Conservation (phyloP, 1,140 invertebrate genomes). For the Anadara kagoshimensis region DNA sequence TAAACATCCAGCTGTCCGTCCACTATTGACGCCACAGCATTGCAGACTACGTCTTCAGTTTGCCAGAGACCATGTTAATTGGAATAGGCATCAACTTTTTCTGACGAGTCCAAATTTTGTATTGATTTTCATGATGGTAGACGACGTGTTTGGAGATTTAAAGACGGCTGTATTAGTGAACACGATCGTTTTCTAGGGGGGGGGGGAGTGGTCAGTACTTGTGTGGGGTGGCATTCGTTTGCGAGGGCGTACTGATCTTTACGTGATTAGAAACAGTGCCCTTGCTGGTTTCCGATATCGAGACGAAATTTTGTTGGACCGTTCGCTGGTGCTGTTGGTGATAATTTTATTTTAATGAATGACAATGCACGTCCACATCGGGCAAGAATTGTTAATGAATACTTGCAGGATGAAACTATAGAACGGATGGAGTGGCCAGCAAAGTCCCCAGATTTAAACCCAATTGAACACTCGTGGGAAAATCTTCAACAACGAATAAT, state of each 20-base stretch:
- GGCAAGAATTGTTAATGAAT: constrained; percentile 17
- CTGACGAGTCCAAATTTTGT: constrained; percentile 22
- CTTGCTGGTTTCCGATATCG: constrained; percentile 18
- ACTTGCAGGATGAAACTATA: not conserved
- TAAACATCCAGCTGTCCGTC: not conserved
- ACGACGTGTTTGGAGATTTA: constrained; percentile 4
- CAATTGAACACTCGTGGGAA: not conserved
- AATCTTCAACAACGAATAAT: not conserved
- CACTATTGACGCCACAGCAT: not conserved
- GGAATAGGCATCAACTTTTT: not conserved
- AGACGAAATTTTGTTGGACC: constrained; percentile 18
- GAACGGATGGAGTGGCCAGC: constrained; percentile 11
- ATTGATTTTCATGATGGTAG: too few relatives aligned
- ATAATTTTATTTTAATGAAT: constrained; percentile 30
- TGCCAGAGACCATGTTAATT: constrained; percentile 1
- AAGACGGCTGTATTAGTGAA: constrained; percentile 13
- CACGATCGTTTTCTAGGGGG: constrained; percentile 15
- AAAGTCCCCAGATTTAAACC: constrained; percentile 1
- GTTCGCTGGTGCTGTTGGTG: not conserved
- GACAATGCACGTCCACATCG: constrained; percentile 23
- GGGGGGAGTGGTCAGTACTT: constrained; percentile 1
- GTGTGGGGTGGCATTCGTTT: constrained; percentile 16
- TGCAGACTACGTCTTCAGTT: constrained; percentile 8
- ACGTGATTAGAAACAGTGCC: too few relatives aligned
- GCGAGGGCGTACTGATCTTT: too few relatives aligned